These are phyloP conservation scores for Podarcis muralis DNA, from an alignment of 2,113 vertebrate species.

Conservation along the genomic window DNA sequence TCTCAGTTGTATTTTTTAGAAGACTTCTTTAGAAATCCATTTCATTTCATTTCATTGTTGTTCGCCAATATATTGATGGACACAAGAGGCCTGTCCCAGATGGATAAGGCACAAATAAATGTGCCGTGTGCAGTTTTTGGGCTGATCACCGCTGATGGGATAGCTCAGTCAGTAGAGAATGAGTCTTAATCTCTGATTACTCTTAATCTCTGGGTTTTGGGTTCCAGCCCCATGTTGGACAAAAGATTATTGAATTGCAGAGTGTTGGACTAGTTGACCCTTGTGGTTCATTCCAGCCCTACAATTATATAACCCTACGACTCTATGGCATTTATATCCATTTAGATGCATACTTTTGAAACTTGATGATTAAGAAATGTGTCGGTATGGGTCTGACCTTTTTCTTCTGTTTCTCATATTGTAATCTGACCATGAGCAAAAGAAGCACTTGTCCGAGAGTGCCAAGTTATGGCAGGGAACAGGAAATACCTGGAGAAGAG, in stretches of 20 bases:
- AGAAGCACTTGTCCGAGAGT: not conserved
- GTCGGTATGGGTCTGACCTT: not conserved
- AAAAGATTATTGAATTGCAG: too few species aligned
- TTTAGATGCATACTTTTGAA: not conserved
- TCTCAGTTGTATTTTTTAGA: constrained; percentile 17
- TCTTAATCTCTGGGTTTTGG: too few species aligned
- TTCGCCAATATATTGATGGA: constrained; percentile 5
- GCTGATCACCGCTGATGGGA: not conserved
- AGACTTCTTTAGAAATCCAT: constrained; percentile 16
- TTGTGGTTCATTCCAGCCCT: too few species aligned
- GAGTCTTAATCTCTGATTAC: too few species aligned
- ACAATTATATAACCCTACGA: too few species aligned
- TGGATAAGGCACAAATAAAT: not conserved
- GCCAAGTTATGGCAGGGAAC: not conserved
- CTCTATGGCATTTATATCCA: not conserved
- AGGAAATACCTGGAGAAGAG: not conserved
- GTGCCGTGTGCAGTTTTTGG: not conserved
- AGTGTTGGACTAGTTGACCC: too few species aligned
- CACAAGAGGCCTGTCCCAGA: not conserved
- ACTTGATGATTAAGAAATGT: not conserved
- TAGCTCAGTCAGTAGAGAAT: too few species aligned
- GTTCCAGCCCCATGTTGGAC: too few species aligned
- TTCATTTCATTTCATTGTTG: constrained; percentile 8
- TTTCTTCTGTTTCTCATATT: not conserved
- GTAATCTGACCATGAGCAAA: not conserved